Conservation (phyloP, 2,797 vertebrate species). For the Gymnoscopelus braueri region DNA sequence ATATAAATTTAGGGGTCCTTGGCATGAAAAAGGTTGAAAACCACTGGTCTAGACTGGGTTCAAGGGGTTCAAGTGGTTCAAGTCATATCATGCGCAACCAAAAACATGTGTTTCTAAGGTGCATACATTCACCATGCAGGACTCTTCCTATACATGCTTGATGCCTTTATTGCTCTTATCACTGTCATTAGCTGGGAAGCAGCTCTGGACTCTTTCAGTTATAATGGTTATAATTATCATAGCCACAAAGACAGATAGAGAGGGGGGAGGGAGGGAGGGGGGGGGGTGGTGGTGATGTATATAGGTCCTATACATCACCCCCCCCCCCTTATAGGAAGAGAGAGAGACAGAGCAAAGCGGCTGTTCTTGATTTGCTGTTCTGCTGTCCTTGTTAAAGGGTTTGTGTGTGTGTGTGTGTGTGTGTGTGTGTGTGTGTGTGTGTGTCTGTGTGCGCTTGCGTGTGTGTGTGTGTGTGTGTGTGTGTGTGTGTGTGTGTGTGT, state of each 20-base stretch:
- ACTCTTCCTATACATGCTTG: not conserved
- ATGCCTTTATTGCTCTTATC: not conserved
- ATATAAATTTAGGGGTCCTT: too few relatives aligned
- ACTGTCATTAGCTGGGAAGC: constrained; percentile 11
- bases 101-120: not conserved
- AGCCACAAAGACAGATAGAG: constrained; percentile 16
- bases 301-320: too few relatives aligned
- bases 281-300: not conserved
- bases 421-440: too few relatives aligned
- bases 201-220: constrained; percentile 37
- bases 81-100: too few relatives aligned
- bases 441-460: too few relatives aligned
- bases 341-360: not conserved
- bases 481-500: too few relatives aligned
- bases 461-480: too few relatives aligned
- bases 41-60: too few relatives aligned
- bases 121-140: not conserved
- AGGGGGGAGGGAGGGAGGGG: constrained; percentile 4
- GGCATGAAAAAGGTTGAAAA: too few relatives aligned
- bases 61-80: too few relatives aligned
- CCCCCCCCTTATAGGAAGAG: too few relatives aligned
- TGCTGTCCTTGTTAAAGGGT: not conserved
- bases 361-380: not conserved
- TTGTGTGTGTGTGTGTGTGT: too few relatives aligned
- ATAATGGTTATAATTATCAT: constrained; percentile 52